These are phyloP conservation scores for Lepidocolaptes lacrymiger DNA, from an alignment of 2,797 vertebrate genomes.

Conservation along the genomic window DNA sequence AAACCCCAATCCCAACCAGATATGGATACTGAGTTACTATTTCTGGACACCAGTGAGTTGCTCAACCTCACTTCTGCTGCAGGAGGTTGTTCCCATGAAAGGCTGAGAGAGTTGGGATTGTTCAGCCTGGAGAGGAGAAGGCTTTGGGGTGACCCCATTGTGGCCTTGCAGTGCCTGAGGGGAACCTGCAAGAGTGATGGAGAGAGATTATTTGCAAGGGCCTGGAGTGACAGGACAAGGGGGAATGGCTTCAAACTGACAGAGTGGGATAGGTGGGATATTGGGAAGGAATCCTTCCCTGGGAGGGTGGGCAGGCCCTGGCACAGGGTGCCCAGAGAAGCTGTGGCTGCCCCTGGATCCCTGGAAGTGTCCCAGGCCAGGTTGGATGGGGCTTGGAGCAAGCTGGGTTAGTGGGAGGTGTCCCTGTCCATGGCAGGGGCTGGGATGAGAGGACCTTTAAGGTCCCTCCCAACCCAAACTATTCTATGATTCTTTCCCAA, in stretches of 20 bases:
- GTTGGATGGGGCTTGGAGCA: neutral
- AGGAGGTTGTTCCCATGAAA: fast-evolving
- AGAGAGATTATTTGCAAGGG: fast-evolving
- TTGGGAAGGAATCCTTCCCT: neutral
- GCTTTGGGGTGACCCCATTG: neutral
- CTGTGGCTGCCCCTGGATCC: neutral
- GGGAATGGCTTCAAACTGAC: neutral
- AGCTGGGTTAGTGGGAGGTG: fast-evolving
- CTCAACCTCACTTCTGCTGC: neutral
- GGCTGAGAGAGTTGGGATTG: neutral
- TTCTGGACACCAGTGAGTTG: neutral
- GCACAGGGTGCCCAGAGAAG: fast-evolving
- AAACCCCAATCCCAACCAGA: neutral
- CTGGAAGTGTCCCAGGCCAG: neutral
- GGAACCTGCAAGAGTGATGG: no score
- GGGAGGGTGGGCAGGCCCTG: neutral
- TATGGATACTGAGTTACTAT: neutral
- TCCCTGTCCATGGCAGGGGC: neutral
- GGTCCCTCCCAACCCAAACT: neutral
- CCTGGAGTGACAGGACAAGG: neutral
- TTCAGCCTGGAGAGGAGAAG: neutral
- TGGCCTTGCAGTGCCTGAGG: neutral
- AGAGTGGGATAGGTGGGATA: fast-evolving
- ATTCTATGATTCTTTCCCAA: neutral
- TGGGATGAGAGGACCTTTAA: neutral